phyloP scores from a whole-genome alignment of 2,888 invertebrate species.

The Athrips mouffetella region DNA sequence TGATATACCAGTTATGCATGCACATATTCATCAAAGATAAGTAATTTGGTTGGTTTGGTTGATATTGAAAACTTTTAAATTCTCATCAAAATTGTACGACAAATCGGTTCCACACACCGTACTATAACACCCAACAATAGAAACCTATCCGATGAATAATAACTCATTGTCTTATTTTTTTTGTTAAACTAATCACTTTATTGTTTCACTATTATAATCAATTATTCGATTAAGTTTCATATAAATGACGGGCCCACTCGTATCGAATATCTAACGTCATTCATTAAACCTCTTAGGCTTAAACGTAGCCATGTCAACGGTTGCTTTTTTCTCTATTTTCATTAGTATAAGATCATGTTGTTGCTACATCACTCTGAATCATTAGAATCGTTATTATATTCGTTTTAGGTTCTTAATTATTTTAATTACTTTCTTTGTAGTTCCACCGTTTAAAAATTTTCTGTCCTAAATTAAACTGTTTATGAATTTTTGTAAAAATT shows the following conservation, averaged over 20 bases:
- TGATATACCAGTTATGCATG: too few relatives aligned
- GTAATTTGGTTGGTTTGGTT: neutral
- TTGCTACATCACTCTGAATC: neutral
- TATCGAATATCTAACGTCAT: slow-evolving; percentile 60
- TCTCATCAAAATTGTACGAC: neutral
- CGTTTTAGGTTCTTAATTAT: too few relatives aligned
- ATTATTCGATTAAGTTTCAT: slow-evolving; percentile 74
- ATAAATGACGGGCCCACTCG: slow-evolving; percentile 61
- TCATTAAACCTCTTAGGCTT: slow-evolving; percentile 54
- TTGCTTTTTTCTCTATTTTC: slow-evolving; percentile 37
- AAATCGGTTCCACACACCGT: neutral
- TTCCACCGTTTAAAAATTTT: too few relatives aligned
- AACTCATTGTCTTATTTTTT: slow-evolving; percentile 75
- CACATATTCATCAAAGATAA: too few relatives aligned
- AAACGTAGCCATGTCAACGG: slow-evolving; percentile 36
- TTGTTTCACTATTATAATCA: slow-evolving; percentile 75
- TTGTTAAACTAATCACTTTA: slow-evolving; percentile 77
- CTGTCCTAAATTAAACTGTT: too few relatives aligned
- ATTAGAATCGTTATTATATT: neutral
- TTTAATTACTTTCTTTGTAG: too few relatives aligned
- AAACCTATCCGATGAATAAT: slow-evolving; percentile 69
- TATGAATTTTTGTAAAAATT: too few relatives aligned
- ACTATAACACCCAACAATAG: slow-evolving; percentile 59
- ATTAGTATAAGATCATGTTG: slow-evolving; percentile 33
- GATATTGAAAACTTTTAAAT: neutral